A percentile compares a stretch with the other conserved stretches of the same genome.
phyloP scores from a whole-genome alignment of 1,140 invertebrate species.

The Platyscapa corneri region DNA sequence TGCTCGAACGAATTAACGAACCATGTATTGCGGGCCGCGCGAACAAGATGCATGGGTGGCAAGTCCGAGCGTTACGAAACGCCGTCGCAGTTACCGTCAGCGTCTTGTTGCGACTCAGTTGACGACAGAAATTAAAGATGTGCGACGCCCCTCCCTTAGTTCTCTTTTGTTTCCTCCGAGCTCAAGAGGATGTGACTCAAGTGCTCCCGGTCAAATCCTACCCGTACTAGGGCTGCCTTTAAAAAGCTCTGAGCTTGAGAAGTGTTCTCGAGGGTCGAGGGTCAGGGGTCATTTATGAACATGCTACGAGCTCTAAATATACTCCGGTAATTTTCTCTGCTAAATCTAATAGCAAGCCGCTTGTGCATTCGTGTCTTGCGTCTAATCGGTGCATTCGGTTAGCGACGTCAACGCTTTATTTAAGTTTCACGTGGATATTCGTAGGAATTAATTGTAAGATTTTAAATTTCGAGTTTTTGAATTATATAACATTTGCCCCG shows the following conservation, averaged over 20 bases:
- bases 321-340: neutral
- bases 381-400: no score
- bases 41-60: neutral
- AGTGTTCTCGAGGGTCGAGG: neutral
- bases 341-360: no score
- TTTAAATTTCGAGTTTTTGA: no score
- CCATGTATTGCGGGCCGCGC: neutral
- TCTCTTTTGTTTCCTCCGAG: neutral
- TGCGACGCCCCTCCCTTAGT: neutral
- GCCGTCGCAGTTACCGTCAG: no score
- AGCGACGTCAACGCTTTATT: no score
- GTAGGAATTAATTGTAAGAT: no score
- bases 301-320: neutral
- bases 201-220: neutral
- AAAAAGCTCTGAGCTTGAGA: neutral
- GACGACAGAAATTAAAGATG: neutral
- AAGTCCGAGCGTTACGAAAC: neutral
- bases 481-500: no score
- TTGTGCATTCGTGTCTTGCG: no score
- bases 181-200: neutral
- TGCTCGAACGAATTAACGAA: neutral
- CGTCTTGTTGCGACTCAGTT: constrained; percentile 15
- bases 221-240: neutral
- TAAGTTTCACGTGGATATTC: no score
- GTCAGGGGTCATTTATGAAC: neutral